Conservation (phyloP, 2,797 vertebrate genomes). For the Lutjanus campechanus region DNA sequence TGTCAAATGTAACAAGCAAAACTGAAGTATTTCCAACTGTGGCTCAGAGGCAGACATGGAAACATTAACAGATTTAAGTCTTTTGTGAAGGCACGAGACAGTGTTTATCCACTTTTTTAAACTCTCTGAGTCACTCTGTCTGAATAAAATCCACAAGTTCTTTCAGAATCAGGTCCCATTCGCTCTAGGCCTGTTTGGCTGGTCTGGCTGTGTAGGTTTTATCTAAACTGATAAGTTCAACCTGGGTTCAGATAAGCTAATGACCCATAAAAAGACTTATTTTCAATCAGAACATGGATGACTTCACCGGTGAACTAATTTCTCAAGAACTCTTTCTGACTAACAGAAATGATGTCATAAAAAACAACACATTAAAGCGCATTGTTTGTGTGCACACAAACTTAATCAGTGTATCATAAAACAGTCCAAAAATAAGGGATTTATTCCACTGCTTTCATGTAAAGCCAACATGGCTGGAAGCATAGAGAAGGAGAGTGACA, state of each 20-base stretch:
- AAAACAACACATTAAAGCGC: constrained; percentile 24
- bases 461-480: constrained; percentile 20
- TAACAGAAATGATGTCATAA: constrained; percentile 19
- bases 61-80: not conserved
- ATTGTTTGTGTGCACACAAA: constrained; percentile 24
- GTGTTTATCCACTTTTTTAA: constrained; percentile 25
- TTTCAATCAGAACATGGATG: constrained; percentile 14
- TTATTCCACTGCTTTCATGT: constrained; percentile 31
- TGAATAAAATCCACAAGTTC: constrained; percentile 24
- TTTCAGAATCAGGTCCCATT: not conserved
- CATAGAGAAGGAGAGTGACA: not conserved
- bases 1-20: constrained; percentile 13
- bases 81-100: constrained; percentile 10
- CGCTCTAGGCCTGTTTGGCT: not conserved
- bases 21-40: not conserved
- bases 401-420: constrained; percentile 22
- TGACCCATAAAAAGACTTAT: not conserved
- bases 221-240: constrained; percentile 8
- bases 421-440: not conserved
- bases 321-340: not conserved
- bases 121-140: not conserved
- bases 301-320: constrained; percentile 1
- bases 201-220: not conserved
- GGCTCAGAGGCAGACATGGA: constrained; percentile 20
- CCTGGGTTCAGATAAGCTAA: constrained; percentile 15